Evolutionary conservation across 2,888 invertebrate genomes (phyloP).

Genomic region (Didymodactylos carnosus): DNA sequence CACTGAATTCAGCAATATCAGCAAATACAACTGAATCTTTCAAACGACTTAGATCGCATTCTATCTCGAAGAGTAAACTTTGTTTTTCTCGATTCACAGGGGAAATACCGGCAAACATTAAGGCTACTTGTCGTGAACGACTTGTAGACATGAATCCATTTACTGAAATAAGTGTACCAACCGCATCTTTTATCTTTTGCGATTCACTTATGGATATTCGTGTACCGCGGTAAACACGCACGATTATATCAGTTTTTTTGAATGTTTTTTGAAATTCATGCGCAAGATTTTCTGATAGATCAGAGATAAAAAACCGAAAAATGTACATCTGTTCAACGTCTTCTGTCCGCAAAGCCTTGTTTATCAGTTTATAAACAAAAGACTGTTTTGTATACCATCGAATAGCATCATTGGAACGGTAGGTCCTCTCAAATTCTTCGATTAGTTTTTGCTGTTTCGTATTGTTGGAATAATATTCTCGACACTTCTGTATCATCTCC

Average conservation of each 20-base stretch:
- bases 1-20: neutral
- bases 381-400: neutral
- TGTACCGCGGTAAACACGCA: neutral
- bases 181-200: neutral
- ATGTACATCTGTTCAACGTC: neutral
- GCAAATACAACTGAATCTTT: neutral
- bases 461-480: neutral
- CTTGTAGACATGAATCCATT: neutral
- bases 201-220: neutral
- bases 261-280: neutral
- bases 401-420: neutral
- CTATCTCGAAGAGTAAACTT: neutral
- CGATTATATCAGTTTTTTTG: neutral
- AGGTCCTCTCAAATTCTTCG: neutral
- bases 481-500: neutral
- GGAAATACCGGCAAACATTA: neutral
- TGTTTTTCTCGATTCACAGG: neutral
- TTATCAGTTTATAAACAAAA: neutral
- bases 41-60: neutral
- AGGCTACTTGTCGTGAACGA: neutral
- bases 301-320: neutral
- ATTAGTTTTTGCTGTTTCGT: neutral
- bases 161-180: neutral
- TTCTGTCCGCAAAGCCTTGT: neutral
- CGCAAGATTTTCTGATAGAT: neutral